Conservation (phyloP, 2,888 invertebrate genomes). For the Dicyrtoma fusca region DNA sequence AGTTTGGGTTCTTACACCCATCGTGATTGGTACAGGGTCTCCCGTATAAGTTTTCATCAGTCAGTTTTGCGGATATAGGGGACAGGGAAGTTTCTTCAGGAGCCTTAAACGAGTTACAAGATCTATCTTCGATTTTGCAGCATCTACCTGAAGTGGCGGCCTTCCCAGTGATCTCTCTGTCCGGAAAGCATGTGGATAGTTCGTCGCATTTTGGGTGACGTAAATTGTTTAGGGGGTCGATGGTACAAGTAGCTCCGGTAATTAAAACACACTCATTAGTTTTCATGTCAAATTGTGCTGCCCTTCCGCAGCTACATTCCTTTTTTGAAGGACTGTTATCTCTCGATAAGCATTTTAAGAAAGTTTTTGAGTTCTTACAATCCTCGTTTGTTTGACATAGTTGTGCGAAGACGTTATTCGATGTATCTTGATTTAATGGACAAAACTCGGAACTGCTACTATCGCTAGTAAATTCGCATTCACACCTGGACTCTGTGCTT, state of each 20-base stretch:
- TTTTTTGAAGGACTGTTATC: too few relatives aligned
- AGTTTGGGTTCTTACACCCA: neutral
- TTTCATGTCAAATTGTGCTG: neutral
- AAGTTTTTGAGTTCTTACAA: neutral
- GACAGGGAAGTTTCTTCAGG: too few relatives aligned
- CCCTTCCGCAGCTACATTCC: neutral
- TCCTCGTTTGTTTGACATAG: too few relatives aligned
- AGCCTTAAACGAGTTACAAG: too few relatives aligned
- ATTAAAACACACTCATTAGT: neutral
- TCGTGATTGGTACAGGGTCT: neutral
- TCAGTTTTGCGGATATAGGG: too few relatives aligned
- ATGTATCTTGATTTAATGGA: too few relatives aligned
- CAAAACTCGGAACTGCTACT: too few relatives aligned
- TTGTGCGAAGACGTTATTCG: too few relatives aligned
- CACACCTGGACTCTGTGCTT: too few relatives aligned
- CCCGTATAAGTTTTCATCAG: neutral
- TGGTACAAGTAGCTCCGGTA: neutral
- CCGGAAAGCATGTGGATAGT: neutral
- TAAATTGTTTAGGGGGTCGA: neutral
- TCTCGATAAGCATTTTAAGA: neutral
- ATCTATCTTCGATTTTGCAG: neutral
- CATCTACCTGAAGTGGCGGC: neutral
- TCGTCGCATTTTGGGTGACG: neutral
- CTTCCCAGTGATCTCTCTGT: neutral
- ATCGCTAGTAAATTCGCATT: too few relatives aligned